A percentile compares a stretch with the other conserved stretches of the same genome.
Conservation (phyloP, 2,797 vertebrate genomes). For the Todus mexicanus region DNA sequence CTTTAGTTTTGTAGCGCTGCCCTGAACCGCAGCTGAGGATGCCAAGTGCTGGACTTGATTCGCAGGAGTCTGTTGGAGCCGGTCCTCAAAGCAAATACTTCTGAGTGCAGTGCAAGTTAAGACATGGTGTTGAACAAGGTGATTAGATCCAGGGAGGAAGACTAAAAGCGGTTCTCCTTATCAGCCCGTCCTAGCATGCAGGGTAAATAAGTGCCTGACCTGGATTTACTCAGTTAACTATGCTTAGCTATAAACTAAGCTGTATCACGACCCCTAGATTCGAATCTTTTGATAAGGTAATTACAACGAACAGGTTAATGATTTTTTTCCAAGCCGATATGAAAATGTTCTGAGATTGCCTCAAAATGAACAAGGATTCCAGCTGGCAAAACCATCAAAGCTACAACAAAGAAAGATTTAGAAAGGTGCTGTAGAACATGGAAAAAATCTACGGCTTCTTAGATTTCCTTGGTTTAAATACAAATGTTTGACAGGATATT, state of each 20-base stretch:
- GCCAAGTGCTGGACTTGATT: not conserved
- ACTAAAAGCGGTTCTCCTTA: constrained; percentile 7
- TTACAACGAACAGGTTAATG: not conserved
- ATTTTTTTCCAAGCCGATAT: not conserved
- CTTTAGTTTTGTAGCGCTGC: not conserved
- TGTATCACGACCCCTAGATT: not conserved
- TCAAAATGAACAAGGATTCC: not conserved
- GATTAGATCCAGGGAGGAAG: not conserved
- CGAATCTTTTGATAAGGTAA: not conserved
- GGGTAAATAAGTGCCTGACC: not conserved
- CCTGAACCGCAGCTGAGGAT: not conserved
- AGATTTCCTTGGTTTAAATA: not conserved
- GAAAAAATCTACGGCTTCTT: not conserved
- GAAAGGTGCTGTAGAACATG: not conserved
- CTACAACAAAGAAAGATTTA: not conserved
- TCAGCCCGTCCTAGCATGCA: constrained; percentile 1
- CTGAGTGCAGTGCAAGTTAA: not conserved
- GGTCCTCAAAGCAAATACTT: not conserved
- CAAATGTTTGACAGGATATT: not conserved
- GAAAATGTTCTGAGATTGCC: not conserved
- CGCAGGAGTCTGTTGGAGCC: not conserved
- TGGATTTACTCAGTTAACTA: constrained; percentile 19
- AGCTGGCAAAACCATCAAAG: not conserved
- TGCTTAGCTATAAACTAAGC: not conserved
- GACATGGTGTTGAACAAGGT: not conserved